Percentiles rank a stretch among this genome's conserved stretches.
Evolutionary conservation across 2,797 vertebrate species (phyloP).

Genomic region (Alca torda): DNA sequence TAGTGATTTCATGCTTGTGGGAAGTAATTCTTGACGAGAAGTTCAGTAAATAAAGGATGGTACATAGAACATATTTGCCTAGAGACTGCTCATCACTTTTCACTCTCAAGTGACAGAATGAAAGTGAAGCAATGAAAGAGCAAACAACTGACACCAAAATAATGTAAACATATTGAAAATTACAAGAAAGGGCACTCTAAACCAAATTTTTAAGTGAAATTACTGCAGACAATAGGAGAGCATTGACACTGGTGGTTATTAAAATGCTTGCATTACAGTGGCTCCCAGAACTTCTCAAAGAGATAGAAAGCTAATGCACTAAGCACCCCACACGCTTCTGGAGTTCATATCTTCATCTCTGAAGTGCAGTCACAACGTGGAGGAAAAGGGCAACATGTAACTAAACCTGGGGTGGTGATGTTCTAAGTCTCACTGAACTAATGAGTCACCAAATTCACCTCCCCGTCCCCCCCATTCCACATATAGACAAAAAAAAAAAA

Average conservation of each 20-base stretch:
- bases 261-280: neutral
- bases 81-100: neutral
- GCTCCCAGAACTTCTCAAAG: neutral
- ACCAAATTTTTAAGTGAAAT: neutral
- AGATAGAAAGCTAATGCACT: neutral
- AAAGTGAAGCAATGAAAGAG: neutral
- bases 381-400: neutral
- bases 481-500: neutral
- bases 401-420: neutral
- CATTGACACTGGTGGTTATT: neutral
- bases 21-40: neutral
- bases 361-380: neutral
- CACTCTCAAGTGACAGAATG: neutral
- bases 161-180: constrained; percentile 6
- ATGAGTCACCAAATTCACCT: neutral
- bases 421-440: neutral
- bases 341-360: neutral
- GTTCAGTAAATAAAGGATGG: neutral
- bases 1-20: neutral
- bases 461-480: neutral
- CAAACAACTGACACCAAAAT: neutral
- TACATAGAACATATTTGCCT: neutral
- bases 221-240: neutral
- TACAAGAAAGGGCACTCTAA: neutral
- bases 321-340: neutral